Conservation (phyloP, 1,140 invertebrate genomes). For the Drosophila ogumai region DNA sequence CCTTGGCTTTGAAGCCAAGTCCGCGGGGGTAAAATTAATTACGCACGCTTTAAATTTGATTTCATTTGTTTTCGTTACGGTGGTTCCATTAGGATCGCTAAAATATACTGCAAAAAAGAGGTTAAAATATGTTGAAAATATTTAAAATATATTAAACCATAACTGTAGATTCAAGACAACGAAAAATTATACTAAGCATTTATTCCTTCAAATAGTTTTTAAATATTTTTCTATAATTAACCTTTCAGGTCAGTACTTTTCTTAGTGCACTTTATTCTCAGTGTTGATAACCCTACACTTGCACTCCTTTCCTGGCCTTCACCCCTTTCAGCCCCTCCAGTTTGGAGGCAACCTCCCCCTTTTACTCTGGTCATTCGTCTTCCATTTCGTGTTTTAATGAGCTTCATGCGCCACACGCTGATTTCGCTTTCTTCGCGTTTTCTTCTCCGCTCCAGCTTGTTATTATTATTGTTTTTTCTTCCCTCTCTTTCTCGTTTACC, state of each 20-base stretch:
- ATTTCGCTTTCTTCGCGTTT: slow-evolving; percentile 56
- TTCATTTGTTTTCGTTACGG: slow-evolving; percentile 55
- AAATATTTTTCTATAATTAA: too few species aligned
- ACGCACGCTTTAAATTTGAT: slow-evolving; percentile 63
- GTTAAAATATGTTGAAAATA: neutral
- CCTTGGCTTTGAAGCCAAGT: slow-evolving; percentile 1
- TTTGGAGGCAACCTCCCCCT: slow-evolving; percentile 1
- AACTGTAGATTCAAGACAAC: too few species aligned
- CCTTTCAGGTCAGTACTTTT: too few species aligned
- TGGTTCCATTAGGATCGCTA: slow-evolving; percentile 10
- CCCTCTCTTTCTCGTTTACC: neutral
- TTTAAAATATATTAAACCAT: neutral
- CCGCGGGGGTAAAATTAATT: slow-evolving; percentile 48
- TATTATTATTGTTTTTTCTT: slow-evolving; percentile 57
- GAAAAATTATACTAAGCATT: too few species aligned
- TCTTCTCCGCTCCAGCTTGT: slow-evolving; percentile 33
- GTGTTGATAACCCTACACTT: slow-evolving; percentile 17
- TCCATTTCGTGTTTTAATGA: slow-evolving; percentile 64
- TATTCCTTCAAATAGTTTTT: too few species aligned
- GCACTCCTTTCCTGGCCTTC: slow-evolving; percentile 3
- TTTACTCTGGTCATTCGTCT: slow-evolving; percentile 49
- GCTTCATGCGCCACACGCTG: slow-evolving; percentile 66
- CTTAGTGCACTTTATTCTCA: neutral
- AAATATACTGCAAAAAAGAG: neutral
- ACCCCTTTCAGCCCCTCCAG: neutral